Conservation (phyloP, 2,888 invertebrate genomes). For the Gortyna flavago region DNA sequence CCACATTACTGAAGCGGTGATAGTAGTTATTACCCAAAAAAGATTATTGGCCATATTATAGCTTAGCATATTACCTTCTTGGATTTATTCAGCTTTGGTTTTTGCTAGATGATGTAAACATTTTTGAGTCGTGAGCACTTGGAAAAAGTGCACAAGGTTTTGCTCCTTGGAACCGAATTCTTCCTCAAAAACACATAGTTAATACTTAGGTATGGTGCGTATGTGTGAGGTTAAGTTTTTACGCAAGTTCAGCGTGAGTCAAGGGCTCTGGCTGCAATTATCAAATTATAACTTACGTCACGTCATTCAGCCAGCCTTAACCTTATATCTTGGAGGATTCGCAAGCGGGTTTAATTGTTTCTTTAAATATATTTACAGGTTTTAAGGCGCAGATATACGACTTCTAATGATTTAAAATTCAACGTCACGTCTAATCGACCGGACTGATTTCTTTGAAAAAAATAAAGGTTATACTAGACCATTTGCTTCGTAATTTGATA, state of each 20-base stretch:
- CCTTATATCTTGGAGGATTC: constrained; percentile 46
- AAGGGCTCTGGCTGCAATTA: constrained; percentile 70
- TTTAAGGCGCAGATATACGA: too few relatives aligned
- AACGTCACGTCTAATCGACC: too few relatives aligned
- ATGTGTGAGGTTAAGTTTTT: constrained; percentile 56
- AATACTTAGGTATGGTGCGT: background rate
- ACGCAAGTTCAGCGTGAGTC: constrained; percentile 66
- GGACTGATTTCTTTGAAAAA: too few relatives aligned
- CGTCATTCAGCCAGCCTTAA: constrained; percentile 56
- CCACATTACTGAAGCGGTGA: background rate
- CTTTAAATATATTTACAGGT: background rate
- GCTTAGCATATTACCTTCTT: constrained; percentile 10
- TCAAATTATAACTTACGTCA: constrained; percentile 64
- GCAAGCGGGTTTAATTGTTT: constrained; percentile 38
- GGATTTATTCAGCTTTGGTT: constrained; percentile 8
- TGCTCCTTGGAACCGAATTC: background rate
- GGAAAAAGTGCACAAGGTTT: constrained; percentile 22
- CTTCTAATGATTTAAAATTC: too few relatives aligned
- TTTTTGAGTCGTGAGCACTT: constrained; percentile 11
- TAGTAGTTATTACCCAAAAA: constrained; percentile 6
- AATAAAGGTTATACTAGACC: too few relatives aligned
- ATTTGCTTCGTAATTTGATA: too few relatives aligned
- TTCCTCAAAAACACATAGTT: constrained; percentile 12
- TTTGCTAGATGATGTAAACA: constrained; percentile 42
- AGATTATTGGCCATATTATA: constrained; percentile 10